These are phyloP conservation scores for Smittia sp. DNA, from an alignment of 2,888 invertebrate species.

Conservation along the genomic window DNA sequence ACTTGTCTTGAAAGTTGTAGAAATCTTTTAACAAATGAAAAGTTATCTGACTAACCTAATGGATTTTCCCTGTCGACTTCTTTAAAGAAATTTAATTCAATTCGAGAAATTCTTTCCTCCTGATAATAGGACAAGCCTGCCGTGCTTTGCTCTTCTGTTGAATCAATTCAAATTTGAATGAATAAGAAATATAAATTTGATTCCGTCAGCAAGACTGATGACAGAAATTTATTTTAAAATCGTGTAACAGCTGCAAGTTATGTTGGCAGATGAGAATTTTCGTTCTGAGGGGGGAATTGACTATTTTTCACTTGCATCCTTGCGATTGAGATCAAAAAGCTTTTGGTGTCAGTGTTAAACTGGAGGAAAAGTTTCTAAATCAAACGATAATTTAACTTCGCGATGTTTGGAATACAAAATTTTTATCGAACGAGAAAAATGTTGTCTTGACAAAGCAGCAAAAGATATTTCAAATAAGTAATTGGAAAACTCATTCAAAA, in stretches of 20 bases:
- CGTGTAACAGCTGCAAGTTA: constrained; percentile 23
- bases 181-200: constrained; percentile 23
- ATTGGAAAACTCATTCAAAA: constrained; percentile 21
- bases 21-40: too few relatives aligned
- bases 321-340: constrained; percentile 22
- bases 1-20: too few relatives aligned
- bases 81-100: background rate
- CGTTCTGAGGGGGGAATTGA: background rate
- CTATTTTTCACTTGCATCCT: constrained; percentile 38
- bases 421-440: background rate
- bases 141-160: background rate
- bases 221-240: constrained; percentile 29
- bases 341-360: background rate
- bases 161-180: background rate
- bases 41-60: background rate
- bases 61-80: background rate
- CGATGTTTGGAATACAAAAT: background rate
- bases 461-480: background rate
- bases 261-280: background rate
- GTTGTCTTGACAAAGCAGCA: background rate
- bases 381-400: constrained; percentile 8
- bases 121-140: too few relatives aligned
- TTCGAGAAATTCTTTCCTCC: background rate
- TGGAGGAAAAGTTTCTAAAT: constrained; percentile 6
- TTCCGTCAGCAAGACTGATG: constrained; percentile 30